A percentile compares a stretch with the other conserved stretches of the same genome.
These are phyloP conservation scores for Odontocolon sp. DNA, from an alignment of 2,888 invertebrate genomes.

Conservation along the genomic window DNA sequence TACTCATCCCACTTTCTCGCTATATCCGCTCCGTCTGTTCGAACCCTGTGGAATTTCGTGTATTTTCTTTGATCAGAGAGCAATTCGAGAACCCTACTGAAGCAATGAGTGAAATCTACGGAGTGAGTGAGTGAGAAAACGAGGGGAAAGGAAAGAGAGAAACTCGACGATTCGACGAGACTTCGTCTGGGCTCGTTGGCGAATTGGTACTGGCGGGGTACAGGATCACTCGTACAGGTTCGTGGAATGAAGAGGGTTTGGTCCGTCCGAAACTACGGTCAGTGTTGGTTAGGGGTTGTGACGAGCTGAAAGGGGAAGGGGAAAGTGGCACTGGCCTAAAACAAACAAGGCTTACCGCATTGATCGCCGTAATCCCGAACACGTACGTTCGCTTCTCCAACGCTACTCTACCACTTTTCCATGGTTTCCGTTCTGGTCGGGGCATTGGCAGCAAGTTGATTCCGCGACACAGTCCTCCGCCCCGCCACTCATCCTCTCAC, in stretches of 20 bases:
- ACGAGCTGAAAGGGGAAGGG: conserved; percentile 45
- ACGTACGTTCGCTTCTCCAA: conserved; percentile 67
- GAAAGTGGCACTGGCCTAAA: conserved; percentile 70
- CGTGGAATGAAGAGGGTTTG: conserved; percentile 21
- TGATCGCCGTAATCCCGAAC: conserved; percentile 78
- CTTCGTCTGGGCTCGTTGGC: conserved; percentile 25
- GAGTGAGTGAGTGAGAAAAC: not conserved
- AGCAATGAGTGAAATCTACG: conserved; percentile 67
- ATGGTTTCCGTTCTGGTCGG: conserved; percentile 51
- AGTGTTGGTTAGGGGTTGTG: not conserved
- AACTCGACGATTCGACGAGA: conserved; percentile 33
- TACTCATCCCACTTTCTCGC: not conserved
- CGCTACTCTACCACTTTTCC: conserved; percentile 27
- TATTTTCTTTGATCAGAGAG: conserved; percentile 48
- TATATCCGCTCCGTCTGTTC: conserved; percentile 40
- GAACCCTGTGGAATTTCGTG: conserved; percentile 15
- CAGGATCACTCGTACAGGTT: conserved; percentile 30
- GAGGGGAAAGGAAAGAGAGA: not conserved
- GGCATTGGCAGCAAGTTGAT: conserved; percentile 36
- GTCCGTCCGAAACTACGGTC: not conserved
- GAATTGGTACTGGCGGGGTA: conserved; percentile 34
- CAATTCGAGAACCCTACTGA: conserved; percentile 53
- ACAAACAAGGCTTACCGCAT: conserved; percentile 78
- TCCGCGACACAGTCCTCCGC: conserved; percentile 16
- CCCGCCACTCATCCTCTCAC: conserved; percentile 21